Conservation (phyloP, 2,888 invertebrate species). For the Lordiphosa fenestrarum region DNA sequence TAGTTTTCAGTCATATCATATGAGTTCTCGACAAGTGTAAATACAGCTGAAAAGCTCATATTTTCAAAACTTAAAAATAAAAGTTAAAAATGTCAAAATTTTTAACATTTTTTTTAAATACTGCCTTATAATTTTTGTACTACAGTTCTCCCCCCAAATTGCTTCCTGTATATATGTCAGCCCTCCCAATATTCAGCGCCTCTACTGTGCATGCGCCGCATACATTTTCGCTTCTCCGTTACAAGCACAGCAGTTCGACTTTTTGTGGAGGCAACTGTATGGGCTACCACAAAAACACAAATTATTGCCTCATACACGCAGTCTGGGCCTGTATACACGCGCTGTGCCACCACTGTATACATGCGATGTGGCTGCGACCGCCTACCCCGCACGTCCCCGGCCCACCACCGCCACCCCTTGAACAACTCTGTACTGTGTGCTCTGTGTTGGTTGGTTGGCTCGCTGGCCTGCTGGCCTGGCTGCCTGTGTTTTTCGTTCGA, state of each 20-base stretch:
- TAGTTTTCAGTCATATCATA: too few species aligned
- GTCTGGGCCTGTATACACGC: constrained; percentile 31
- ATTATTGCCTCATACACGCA: constrained; percentile 19
- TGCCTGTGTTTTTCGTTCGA: constrained; percentile 35
- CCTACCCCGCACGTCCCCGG: constrained; percentile 33
- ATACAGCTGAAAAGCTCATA: too few species aligned
- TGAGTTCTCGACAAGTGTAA: too few species aligned
- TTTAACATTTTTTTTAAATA: too few species aligned
- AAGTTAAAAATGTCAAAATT: too few species aligned
- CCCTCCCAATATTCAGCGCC: constrained; percentile 54
- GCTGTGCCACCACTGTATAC: constrained; percentile 63
- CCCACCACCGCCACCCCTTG: constrained; percentile 16
- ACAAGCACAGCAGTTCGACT: constrained; percentile 18
- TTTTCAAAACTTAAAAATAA: too few species aligned
- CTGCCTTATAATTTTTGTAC: too few species aligned
- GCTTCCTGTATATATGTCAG: background rate
- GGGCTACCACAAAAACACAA: constrained; percentile 46
- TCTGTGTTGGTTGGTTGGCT: constrained; percentile 48
- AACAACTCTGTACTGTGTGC: constrained; percentile 26
- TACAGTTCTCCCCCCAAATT: too few species aligned
- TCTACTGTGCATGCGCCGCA: constrained; percentile 68
- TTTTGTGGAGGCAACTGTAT: constrained; percentile 44
- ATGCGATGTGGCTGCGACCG: constrained; percentile 38
- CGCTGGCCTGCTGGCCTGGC: constrained; percentile 30
- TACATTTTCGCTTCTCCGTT: constrained; percentile 1